Base-by-base conservation (phyloP, 2,113 vertebrate genomes). In the Oryzias curvinotus region DNA sequence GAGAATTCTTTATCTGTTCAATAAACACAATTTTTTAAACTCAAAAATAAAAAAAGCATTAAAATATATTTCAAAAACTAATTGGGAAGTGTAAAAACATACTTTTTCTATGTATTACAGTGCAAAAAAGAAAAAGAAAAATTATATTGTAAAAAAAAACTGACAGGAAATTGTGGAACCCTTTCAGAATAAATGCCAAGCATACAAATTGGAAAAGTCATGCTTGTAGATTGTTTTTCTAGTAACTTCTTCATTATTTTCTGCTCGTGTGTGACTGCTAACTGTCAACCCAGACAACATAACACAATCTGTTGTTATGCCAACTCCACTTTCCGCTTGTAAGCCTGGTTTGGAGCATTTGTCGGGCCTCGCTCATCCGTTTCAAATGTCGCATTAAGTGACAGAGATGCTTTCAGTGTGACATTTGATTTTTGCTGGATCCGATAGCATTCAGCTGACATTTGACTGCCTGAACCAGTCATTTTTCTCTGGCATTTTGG, bases 401-500 rank as follows among this genome's bases (percentile, higher is more conserved):
- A 68, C 68, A 49, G 5, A 30, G 62, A 14, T 18, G 49, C 48
- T 65, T 73, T 75, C 63, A 69, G 48, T 52, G 50, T 66, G 78
- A 82, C 76, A 78, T 84, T 87, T 84, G 26, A 50, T 44, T 36
- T 25, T 65, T 45, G 19, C 21, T 48, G 51, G 47, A 60, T 54
- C 60, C 26, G 36, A 30, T 55, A 41, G 71, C 54, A 66, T 79
- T 81, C 62, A 42, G 59, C 52, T 52, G 80, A 71, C 69, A 62
- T 67, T 60, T 68, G 68, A 73, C 71, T 60, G 52, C 23, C 21
- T 5, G 7, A 44, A 48, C 23, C 1, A 21, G 14, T 18, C 1
- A n/a, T 30, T 51, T 77, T 58, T 59, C 26, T 52, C 44, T 77
- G 75, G 51, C 74, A 83, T 85, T 81, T 82, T 25, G 36, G 18